These are phyloP conservation scores for Luperina testacea DNA, from an alignment of 2,888 invertebrate species.

Conservation along the genomic window DNA sequence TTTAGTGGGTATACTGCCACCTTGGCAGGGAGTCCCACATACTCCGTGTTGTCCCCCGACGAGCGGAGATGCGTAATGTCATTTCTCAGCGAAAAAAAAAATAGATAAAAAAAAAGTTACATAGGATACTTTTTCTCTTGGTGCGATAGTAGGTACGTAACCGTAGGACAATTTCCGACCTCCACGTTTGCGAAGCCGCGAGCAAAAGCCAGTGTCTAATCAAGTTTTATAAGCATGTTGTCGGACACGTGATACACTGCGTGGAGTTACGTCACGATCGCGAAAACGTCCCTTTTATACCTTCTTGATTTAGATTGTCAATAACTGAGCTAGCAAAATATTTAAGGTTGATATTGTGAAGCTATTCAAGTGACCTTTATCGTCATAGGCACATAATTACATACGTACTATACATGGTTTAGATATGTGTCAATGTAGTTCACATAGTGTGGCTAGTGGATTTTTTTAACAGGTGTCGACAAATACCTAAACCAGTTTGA, in stretches of 20 bases:
- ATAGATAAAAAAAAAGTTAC: too few relatives aligned
- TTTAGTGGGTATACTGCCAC: too few relatives aligned
- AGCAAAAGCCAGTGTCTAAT: too few relatives aligned
- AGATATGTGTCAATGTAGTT: not conserved
- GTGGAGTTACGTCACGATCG: not conserved
- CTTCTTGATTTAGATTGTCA: not conserved
- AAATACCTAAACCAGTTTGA: not conserved
- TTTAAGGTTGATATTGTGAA: conserved; percentile 2
- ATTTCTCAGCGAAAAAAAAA: too few relatives aligned
- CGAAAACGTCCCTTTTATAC: not conserved
- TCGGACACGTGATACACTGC: not conserved
- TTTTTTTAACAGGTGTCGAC: not conserved
- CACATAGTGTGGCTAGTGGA: too few relatives aligned
- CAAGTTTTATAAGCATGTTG: not conserved
- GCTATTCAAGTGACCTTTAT: not conserved
- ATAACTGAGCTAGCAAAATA: not conserved
- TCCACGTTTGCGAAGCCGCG: not conserved
- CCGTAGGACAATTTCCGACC: not conserved
- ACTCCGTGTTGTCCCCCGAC: too few relatives aligned
- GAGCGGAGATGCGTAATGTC: too few relatives aligned
- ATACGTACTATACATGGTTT: not conserved
- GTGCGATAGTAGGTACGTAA: not conserved
- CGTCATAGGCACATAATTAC: not conserved
- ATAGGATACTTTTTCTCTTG: not conserved
- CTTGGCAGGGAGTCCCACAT: too few relatives aligned